These are phyloP conservation scores for Ametastegia equiseti DNA, from an alignment of 2,888 invertebrate genomes.

Conservation along the genomic window DNA sequence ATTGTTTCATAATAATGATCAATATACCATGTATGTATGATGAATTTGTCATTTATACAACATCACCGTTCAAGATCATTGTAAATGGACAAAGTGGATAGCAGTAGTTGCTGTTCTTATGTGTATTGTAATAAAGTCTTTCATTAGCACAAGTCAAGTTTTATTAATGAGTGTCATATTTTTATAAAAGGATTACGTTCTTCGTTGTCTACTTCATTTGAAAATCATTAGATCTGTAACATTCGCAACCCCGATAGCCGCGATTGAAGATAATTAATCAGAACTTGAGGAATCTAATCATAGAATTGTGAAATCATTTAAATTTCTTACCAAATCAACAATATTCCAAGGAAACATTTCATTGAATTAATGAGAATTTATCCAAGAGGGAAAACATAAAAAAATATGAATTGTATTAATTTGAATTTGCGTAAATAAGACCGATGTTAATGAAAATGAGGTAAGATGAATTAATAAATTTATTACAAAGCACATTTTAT, in stretches of 20 bases:
- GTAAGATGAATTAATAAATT: not conserved
- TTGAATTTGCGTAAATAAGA: too few relatives aligned
- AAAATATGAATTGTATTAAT: too few relatives aligned
- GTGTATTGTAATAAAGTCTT: slow-evolving; percentile 11
- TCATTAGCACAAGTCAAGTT: not conserved
- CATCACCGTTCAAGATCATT: not conserved
- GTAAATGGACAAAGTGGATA: not conserved
- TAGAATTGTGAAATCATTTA: too few relatives aligned
- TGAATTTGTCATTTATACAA: not conserved
- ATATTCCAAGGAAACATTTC: too few relatives aligned
- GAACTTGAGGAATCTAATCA: too few relatives aligned
- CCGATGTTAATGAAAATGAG: not conserved
- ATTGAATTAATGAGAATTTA: too few relatives aligned
- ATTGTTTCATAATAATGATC: not conserved
- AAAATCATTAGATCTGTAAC: not conserved
- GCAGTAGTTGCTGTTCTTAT: not conserved
- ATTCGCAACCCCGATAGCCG: too few relatives aligned
- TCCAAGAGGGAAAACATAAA: too few relatives aligned
- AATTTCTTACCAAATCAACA: too few relatives aligned
- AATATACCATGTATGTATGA: not conserved
- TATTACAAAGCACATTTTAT: slow-evolving; percentile 72
- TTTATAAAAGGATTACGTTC: not conserved
- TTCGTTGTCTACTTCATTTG: not conserved
- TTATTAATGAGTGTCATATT: not conserved
- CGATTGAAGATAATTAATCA: too few relatives aligned